These are phyloP conservation scores for Cephus rjabovi DNA, from an alignment of 2,888 invertebrate species.

Conservation along the genomic window DNA sequence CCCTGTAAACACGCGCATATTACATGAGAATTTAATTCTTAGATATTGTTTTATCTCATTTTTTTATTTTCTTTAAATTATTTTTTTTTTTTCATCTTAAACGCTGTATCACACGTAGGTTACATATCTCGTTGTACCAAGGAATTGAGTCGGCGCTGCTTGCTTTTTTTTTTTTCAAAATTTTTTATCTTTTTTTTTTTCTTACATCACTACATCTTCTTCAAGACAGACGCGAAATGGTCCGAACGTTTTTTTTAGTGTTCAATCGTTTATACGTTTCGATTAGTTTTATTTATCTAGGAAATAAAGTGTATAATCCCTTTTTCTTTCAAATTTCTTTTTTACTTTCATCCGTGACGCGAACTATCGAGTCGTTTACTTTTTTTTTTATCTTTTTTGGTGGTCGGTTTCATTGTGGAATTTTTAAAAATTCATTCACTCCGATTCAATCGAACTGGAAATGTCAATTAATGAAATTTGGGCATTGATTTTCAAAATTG, in stretches of 20 bases:
- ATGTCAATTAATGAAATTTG: no score
- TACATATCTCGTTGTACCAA: conserved; percentile 11
- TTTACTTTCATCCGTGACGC: background rate
- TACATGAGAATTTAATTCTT: conserved; percentile 14
- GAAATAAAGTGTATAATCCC: background rate
- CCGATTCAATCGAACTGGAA: no score
- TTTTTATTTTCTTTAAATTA: background rate
- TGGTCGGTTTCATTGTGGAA: background rate
- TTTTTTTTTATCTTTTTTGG: background rate
- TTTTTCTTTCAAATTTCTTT: background rate
- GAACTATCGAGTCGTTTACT: background rate
- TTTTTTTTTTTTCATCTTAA: background rate
- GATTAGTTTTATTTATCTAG: background rate
- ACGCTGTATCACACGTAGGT: conserved; percentile 8
- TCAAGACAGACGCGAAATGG: background rate
- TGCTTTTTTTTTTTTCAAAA: background rate
- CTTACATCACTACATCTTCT: background rate
- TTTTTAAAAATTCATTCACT: no score
- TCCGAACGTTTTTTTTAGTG: background rate
- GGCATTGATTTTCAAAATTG: no score
- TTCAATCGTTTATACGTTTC: background rate
- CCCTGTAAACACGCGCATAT: conserved; percentile 19
- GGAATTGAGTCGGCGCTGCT: conserved; percentile 3
- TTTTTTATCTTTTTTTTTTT: background rate
- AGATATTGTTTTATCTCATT: conserved; percentile 7